A percentile compares a stretch with the other conserved stretches of the same genome.
Conservation (phyloP, 2,888 invertebrate species). For the Epinotia ramella region DNA sequence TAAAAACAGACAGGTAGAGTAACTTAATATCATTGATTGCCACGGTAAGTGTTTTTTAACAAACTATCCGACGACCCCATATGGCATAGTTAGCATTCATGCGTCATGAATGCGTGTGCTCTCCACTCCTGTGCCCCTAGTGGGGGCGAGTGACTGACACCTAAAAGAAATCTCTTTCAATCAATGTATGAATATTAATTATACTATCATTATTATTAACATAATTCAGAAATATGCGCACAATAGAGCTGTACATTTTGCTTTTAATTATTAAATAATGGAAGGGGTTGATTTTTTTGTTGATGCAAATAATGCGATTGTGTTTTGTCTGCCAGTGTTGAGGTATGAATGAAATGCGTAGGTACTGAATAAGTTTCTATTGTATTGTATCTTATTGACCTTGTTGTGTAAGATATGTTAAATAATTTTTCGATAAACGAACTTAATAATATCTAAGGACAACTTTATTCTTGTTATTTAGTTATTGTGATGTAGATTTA, state of each 20-base stretch:
- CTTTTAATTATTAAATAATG: conserved; percentile 52
- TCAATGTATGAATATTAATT: conserved; percentile 81
- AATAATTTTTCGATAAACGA: background rate
- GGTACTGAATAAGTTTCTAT: conserved; percentile 32
- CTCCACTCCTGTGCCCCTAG: conserved; percentile 43
- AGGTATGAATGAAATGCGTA: conserved; percentile 30
- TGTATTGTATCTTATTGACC: conserved; percentile 24
- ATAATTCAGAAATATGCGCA: conserved; percentile 55
- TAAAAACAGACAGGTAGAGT: background rate
- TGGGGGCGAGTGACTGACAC: conserved; percentile 73
- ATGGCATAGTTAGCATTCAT: conserved; percentile 30
- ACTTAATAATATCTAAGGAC: background rate
- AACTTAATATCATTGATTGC: background rate
- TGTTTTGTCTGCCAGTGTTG: conserved; percentile 28
- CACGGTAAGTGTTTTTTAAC: background rate
- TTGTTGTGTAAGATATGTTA: background rate
- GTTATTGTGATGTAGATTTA: background rate
- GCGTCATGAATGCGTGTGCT: conserved; percentile 55
- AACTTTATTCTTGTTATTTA: background rate
- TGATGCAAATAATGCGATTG: conserved; percentile 37
- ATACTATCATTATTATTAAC: conserved; percentile 68
- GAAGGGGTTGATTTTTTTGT: conserved; percentile 37
- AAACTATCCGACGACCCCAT: conserved; percentile 27
- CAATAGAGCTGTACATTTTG: conserved; percentile 62
- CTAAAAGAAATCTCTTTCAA: conserved; percentile 67